Base-by-base conservation (phyloP, 64 coral and sea anemone species). In the Pocillopora verrucosa region DNA sequence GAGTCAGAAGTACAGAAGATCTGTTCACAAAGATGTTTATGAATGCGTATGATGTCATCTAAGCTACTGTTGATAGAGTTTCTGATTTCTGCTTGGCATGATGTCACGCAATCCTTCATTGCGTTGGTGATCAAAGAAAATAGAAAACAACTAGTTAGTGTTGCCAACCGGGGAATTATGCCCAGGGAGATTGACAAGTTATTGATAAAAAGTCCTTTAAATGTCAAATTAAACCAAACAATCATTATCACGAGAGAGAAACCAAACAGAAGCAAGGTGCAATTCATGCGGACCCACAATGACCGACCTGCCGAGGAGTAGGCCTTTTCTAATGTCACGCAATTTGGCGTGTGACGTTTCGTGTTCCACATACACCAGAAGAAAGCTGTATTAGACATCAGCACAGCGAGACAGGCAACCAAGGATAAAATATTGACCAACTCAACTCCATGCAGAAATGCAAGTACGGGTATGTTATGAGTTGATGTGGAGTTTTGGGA, bases 21-120 rank as follows among this genome's bases (percentile, higher is more conserved):
- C 34, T 78, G 80, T 72, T 82, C 67, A 45, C 89, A 88, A 51
- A 94, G 81, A 19, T 65, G 76, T 65, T 91, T 85, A 56, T 94
- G 89, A n/a, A 88, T 70, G 34, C 65, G 86, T 17, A 94, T 91
- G 56, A 88, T 63, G 20, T 94, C 84, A 36, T 94, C 84, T n/a
- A 91, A 19, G 67, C 56, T 76, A 60, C 73, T 59, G 61, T 58
- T 56, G 15, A 19, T 19, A 13, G 60, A 19, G 56, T 36, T 61
- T 88, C 36, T 56, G 34, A 88, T 88, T 65, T 88, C 86, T 26
- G 73, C 36, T 6, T 88, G 72, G 26, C 57, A 88, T 59, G 2
- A 22, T 61, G 72, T 51, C 60, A 88, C 86, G 58, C 86, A 78
- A 51, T 77, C 34, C 76, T 76, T 75, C 72, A 88, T 75, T 35